These are phyloP conservation scores for Vandiemenella viatica DNA, from an alignment of 2,888 invertebrate genomes.

Conservation along the genomic window DNA sequence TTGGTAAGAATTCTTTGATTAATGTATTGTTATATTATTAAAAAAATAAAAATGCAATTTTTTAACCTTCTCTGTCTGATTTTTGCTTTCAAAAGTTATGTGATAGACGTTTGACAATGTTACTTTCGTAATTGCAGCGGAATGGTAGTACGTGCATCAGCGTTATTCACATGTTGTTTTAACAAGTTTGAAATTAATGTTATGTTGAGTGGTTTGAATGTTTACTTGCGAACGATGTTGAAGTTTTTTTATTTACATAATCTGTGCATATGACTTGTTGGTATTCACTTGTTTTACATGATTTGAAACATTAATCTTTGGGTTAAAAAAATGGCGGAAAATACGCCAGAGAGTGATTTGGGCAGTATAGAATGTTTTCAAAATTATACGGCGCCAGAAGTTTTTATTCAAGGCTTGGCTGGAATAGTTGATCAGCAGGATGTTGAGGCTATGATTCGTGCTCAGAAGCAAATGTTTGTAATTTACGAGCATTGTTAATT, in stretches of 20 bases:
- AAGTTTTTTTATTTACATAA: slow-evolving; percentile 66
- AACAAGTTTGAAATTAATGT: too few relatives aligned
- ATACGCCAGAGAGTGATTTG: slow-evolving; percentile 33
- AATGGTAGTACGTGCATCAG: too few relatives aligned
- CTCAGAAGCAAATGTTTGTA: slow-evolving; percentile 82
- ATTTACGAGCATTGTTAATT: slow-evolving; percentile 3
- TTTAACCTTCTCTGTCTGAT: too few relatives aligned
- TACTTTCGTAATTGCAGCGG: too few relatives aligned
- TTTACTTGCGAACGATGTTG: slow-evolving; percentile 74
- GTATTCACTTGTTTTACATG: neutral
- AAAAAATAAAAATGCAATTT: too few relatives aligned
- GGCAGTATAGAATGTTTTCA: slow-evolving; percentile 75
- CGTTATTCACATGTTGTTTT: too few relatives aligned
- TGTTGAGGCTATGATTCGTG: slow-evolving; percentile 75
- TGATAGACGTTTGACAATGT: too few relatives aligned
- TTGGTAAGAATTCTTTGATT: too few relatives aligned
- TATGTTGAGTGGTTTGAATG: too few relatives aligned
- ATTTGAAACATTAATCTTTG: neutral
- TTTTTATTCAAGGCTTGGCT: slow-evolving; percentile 81
- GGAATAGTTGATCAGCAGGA: slow-evolving; percentile 84
- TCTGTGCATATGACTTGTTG: slow-evolving; percentile 27
- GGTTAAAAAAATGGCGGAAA: slow-evolving; percentile 22
- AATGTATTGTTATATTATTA: too few relatives aligned
- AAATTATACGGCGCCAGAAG: slow-evolving; percentile 79
- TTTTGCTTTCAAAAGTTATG: too few relatives aligned